These are phyloP conservation scores for Willowsia nigromaculata DNA, from an alignment of 2,888 invertebrate species.

Conservation along the genomic window DNA sequence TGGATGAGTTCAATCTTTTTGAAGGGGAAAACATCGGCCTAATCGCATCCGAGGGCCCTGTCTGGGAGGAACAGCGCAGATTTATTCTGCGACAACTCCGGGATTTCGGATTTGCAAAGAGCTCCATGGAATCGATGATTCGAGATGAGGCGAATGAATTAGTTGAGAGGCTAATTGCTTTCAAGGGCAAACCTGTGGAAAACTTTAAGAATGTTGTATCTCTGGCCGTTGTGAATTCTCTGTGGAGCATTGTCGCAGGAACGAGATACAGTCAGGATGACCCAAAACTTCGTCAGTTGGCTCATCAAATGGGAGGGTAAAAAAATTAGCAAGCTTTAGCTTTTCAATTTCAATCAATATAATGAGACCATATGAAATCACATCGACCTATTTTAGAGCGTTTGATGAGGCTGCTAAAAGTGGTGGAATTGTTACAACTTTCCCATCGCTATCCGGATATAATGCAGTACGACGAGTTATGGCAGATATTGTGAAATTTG, in stretches of 20 bases:
- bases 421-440: conserved; percentile 3
- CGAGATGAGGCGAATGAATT: conserved; percentile 61
- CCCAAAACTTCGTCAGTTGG: conserved; percentile 25
- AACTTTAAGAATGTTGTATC: conserved; percentile 40
- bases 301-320: conserved; percentile 30
- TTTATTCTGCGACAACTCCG: conserved; percentile 61
- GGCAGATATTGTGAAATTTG: background rate
- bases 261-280: conserved; percentile 61
- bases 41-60: conserved; percentile 30
- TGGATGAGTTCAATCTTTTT: conserved; percentile 39
- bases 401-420: conserved; percentile 47
- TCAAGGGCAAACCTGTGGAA: conserved; percentile 35
- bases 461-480: conserved; percentile 25
- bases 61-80: conserved; percentile 54
- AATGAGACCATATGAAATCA: background rate
- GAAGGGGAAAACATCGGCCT: conserved; percentile 55
- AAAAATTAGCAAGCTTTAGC: too few species aligned
- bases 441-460: too few species aligned
- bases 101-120: conserved; percentile 69
- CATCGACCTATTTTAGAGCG: background rate
- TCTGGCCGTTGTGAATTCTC: conserved; percentile 50
- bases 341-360: too few species aligned
- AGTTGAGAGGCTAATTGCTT: background rate
- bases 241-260: conserved; percentile 64
- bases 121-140: conserved; percentile 60